Evolutionary conservation across 2,888 invertebrate species (phyloP).

Genomic region (Macropis europaea): DNA sequence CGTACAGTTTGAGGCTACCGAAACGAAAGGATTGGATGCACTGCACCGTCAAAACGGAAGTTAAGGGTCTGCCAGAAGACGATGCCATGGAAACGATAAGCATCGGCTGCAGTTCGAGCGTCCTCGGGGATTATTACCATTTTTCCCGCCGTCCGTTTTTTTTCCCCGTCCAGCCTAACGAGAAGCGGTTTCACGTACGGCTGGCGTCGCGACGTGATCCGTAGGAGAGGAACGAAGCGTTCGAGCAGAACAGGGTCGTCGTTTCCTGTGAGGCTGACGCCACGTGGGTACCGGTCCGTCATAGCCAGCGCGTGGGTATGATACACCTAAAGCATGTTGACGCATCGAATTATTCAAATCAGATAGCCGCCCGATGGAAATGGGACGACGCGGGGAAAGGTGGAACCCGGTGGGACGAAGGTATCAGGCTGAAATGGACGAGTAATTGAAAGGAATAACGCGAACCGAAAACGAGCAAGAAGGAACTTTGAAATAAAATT

Average conservation of each 20-base stretch:
- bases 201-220: slow-evolving; percentile 45
- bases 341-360: slow-evolving; percentile 69
- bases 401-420: neutral
- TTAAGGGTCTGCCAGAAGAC: neutral
- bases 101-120: slow-evolving; percentile 32
- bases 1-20: too few species aligned
- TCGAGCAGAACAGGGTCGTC: slow-evolving; percentile 46
- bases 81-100: slow-evolving; percentile 32
- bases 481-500: neutral
- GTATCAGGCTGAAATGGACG: neutral
- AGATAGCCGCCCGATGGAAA: slow-evolving; percentile 41
- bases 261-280: slow-evolving; percentile 49
- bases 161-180: slow-evolving; percentile 23
- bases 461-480: slow-evolving; percentile 3
- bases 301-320: slow-evolving; percentile 49
- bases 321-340: slow-evolving; percentile 65
- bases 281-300: slow-evolving; percentile 48
- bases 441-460: slow-evolving; percentile 1
- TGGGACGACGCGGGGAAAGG: slow-evolving; percentile 8
- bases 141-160: slow-evolving; percentile 8
- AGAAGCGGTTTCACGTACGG: slow-evolving; percentile 38
- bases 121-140: slow-evolving; percentile 22
- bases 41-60: neutral
- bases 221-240: slow-evolving; percentile 36
- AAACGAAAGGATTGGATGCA: neutral